Base-by-base conservation (phyloP, 2,888 invertebrate species). In the Chesias legatella region DNA sequence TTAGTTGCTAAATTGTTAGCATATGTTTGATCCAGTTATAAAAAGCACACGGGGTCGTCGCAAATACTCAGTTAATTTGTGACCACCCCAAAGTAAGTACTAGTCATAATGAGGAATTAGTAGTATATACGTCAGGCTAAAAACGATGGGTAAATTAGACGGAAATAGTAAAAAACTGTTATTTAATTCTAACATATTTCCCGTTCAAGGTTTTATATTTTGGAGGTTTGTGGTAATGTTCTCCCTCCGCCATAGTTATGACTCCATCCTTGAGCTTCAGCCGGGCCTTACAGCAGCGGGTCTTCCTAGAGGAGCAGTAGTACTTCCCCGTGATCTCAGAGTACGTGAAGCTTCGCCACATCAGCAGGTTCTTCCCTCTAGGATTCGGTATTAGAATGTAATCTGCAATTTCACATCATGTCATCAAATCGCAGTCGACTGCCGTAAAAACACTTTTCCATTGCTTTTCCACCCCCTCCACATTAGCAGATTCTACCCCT, bases 151-250 rank as follows among this genome's bases (percentile, higher is more conserved):
- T n/a, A n/a, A n/a, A n/a, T n/a, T n/a, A n/a, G n/a, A n/a, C n/a
- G n/a, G n/a, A n/a, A n/a, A n/a, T n/a, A n/a, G n/a, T n/a, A n/a
- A n/a, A n/a, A n/a, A n/a, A n/a, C n/a, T n/a, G n/a, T 17, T 17
- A 17, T 17, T 17, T 52, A 5, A 36, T 17, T 17, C 13, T 17
- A 17, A 17, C 13, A 17, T 3, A 17, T 5, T 2, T 17, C 7
- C 22, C 22, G 6, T 22, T 22, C 6, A 6, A 10, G 3, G 8
- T 8, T 7, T 28, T 13, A 29, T 41, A 48, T 3, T 13, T 40
- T 1, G 49, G 47, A 4, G 47, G 48, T 1, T 29, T 10, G 60
- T 10, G 47, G 10, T 4, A 11, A 29, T 43, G 47, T 8, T 24
- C 11, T 6, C 24, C 32, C 1, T 38, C 27, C 1, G 8, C 26